Evolutionary conservation across 35 echinoderm and acorn worm species (phyloP).

Genomic region (Apostichopus parvimensis): DNA sequence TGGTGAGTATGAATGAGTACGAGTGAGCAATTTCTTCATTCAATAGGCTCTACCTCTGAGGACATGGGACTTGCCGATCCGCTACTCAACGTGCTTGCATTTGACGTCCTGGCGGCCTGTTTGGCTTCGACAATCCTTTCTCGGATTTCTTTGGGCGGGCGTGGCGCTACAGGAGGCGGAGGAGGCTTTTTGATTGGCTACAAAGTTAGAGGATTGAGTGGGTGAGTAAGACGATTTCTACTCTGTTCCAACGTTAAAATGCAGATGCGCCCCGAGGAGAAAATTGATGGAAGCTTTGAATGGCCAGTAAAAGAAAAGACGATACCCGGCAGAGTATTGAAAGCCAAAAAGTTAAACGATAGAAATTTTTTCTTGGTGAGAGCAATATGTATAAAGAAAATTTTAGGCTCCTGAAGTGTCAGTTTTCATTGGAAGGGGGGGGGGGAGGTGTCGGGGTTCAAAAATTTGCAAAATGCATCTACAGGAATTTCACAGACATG

Average conservation of each 20-base stretch:
- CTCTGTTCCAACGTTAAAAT: background rate
- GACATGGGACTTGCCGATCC: constrained; percentile 19
- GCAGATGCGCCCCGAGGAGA: background rate
- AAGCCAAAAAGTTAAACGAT: too few relatives aligned
- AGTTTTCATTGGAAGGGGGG: too few relatives aligned
- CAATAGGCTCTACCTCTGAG: constrained; percentile 14
- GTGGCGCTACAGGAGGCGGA: constrained; percentile 47
- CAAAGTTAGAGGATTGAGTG: constrained; percentile 25
- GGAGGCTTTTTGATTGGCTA: constrained; percentile 46
- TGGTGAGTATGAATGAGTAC: background rate
- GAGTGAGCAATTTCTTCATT: background rate
- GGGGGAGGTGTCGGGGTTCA: too few relatives aligned
- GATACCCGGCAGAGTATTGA: background rate
- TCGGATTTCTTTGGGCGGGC: constrained; percentile 24
- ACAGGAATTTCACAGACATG: too few relatives aligned
- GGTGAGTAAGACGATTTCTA: background rate
- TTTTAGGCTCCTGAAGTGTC: too few relatives aligned
- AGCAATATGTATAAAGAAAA: too few relatives aligned
- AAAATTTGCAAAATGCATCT: too few relatives aligned
- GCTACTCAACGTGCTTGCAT: constrained; percentile 21
- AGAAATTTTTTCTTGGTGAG: too few relatives aligned
- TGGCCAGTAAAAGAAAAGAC: background rate
- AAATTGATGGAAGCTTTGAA: background rate
- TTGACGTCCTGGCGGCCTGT: constrained; percentile 9
- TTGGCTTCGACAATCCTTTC: background rate